phyloP scores from a whole-genome alignment of 2,113 vertebrate genomes.

The Rattus rattus region DNA sequence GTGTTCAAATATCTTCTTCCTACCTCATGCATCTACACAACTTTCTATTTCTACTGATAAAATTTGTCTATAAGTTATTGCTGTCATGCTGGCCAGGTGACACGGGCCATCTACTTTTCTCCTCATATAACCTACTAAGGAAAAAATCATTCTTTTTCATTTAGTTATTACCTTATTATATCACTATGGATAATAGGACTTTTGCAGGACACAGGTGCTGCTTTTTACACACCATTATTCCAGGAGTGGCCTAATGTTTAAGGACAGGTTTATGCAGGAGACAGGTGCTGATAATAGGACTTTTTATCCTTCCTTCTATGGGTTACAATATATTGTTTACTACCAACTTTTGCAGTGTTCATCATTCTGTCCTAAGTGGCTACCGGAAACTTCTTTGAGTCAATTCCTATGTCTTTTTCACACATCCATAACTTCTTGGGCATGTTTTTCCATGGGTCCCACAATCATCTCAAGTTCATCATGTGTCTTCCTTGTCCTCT shows the following conservation, averaged over 20 bases:
- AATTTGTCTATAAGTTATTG: background rate
- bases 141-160: background rate
- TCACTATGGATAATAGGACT: background rate
- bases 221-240: no score
- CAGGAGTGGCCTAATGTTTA: no score
- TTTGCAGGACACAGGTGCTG: no score
- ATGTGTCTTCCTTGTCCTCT: no score
- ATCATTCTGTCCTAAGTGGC: background rate
- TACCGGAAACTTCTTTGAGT: background rate
- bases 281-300: no score
- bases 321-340: background rate
- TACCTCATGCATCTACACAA: no score
- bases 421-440: background rate
- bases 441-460: background rate
- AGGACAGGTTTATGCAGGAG: no score
- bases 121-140: background rate
- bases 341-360: background rate
- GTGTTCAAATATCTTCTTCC: background rate
- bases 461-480: background rate
- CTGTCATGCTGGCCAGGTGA: background rate
- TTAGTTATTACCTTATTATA: background rate
- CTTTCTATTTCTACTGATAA: background rate
- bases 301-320: background rate
- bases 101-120: accelerated
- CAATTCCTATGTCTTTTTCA: background rate